phyloP scores from a whole-genome alignment of 2,888 invertebrate genomes.

The Dugesia japonica region DNA sequence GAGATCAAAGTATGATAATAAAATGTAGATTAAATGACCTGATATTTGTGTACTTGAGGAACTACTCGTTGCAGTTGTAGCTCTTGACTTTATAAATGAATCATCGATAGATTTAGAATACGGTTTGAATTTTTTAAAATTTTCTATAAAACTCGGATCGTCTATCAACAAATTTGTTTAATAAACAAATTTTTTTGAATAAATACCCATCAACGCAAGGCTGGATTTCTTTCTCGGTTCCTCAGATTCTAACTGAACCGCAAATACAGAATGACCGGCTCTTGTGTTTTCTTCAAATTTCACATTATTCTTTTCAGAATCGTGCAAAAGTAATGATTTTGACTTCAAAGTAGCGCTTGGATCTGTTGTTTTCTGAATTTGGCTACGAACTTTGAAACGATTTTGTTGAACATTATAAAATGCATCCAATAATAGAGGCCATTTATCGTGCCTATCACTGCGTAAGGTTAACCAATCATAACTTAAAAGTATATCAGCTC shows the following conservation, averaged over 20 bases:
- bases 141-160: neutral
- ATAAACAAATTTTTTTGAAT: neutral
- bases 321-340: neutral
- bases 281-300: neutral
- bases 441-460: conserved; percentile 23
- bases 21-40: neutral
- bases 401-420: conserved; percentile 4
- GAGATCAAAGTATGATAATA: too few species aligned
- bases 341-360: neutral
- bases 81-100: neutral
- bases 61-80: neutral
- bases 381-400: neutral
- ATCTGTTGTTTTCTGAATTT: neutral
- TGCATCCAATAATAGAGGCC: conserved; percentile 21
- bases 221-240: neutral
- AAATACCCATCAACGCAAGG: neutral
- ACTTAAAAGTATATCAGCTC: conserved; percentile 9
- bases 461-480: conserved; percentile 13
- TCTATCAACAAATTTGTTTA: neutral
- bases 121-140: neutral
- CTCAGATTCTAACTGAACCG: neutral
- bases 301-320: neutral
- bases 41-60: neutral
- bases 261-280: neutral
- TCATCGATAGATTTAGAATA: conserved; percentile 2